These are phyloP conservation scores for Bolborhynchus lineola DNA, from an alignment of 2,113 vertebrate species.

Conservation along the genomic window DNA sequence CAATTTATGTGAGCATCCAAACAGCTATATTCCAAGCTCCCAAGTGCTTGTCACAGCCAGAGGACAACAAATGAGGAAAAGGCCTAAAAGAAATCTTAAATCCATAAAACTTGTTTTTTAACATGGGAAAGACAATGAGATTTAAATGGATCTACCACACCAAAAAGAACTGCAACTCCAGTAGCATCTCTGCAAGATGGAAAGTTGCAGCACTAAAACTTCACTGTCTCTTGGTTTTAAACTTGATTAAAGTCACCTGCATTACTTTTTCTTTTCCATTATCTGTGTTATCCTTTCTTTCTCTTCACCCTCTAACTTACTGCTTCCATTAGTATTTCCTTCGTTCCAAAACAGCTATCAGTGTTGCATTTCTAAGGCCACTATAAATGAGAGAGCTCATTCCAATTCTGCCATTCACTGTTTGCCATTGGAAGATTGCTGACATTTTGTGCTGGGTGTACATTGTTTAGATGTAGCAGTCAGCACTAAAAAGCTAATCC, in stretches of 20 bases:
- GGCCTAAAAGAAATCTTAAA: neutral
- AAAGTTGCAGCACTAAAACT: neutral
- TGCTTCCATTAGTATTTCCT: neutral
- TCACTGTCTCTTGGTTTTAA: neutral
- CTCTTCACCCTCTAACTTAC: neutral
- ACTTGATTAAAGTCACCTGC: neutral
- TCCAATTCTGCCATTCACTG: neutral
- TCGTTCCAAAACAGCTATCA: neutral
- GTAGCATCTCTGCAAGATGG: neutral
- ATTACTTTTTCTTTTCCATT: neutral
- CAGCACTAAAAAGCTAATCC: neutral
- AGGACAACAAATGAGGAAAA: neutral
- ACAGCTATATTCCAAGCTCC: neutral
- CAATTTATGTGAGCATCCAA: neutral
- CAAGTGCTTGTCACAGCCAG: neutral
- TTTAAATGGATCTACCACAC: neutral
- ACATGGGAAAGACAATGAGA: neutral
- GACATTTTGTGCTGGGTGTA: neutral
- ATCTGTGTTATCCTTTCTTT: neutral
- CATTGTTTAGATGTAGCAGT: neutral
- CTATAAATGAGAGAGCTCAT: neutral
- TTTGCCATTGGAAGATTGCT: rapidly evolving
- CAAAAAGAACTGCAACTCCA: neutral
- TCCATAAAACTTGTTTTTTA: neutral
- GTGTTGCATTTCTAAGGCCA: neutral